Conservation (phyloP, 2,113 vertebrate species). For the Mirounga angustirostris region DNA sequence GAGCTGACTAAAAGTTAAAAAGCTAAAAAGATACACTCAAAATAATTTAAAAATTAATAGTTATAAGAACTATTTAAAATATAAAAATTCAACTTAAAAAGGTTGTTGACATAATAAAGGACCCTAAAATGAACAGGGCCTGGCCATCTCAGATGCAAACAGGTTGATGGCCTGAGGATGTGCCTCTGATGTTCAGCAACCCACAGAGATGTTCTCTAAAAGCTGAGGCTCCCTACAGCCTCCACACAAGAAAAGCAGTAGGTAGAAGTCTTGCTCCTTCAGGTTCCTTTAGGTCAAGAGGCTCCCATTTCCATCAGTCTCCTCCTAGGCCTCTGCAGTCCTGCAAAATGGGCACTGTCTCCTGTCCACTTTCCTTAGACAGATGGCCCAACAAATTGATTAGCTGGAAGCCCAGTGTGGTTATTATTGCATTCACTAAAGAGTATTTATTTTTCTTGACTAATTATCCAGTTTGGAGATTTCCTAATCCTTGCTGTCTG, state of each 20-base stretch:
- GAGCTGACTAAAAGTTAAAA: not conserved
- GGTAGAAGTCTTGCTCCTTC: not conserved
- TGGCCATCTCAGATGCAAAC: not conserved
- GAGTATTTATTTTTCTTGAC: slow-evolving; percentile 50
- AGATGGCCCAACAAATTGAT: not conserved
- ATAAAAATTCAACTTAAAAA: not conserved
- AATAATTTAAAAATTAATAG: not conserved
- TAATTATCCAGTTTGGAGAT: slow-evolving; percentile 55
- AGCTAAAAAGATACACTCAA: not conserved
- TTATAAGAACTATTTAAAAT: slow-evolving; percentile 12
- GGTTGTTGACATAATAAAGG: not conserved
- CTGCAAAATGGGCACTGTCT: not conserved
- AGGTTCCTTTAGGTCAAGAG: not conserved
- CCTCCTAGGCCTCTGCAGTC: not conserved
- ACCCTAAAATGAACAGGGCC: not conserved
- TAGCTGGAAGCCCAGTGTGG: not conserved
- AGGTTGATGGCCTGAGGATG: not conserved
- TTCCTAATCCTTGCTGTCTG: slow-evolving; percentile 12
- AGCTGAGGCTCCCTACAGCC: not conserved
- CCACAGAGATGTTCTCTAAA: not conserved
- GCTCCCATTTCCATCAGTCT: not conserved
- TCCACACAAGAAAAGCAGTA: not conserved
- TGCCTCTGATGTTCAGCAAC: not conserved
- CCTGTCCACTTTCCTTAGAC: not conserved
- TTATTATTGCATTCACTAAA: not conserved